Base-by-base conservation (phyloP, 1,140 invertebrate species). In the honey bee (Apis mellifera) region DNA sequence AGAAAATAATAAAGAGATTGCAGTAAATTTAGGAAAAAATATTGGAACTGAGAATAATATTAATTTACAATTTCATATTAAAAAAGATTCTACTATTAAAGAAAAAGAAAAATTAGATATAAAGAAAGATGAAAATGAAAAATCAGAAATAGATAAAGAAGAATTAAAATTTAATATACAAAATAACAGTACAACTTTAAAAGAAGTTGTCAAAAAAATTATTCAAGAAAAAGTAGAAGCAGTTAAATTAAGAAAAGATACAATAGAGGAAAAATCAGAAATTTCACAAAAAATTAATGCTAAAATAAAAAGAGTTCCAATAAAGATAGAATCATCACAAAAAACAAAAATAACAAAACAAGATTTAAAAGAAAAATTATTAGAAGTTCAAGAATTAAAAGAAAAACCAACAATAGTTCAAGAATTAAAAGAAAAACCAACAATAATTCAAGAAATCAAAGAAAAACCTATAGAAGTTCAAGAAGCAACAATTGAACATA, bases 141-240 rank as follows among this genome's bases (percentile, higher is more conserved):
- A 57, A 55, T 42, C 42, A 23, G 69, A 52, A 26, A n/a, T 64
- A 42, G 13, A 12, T 73, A 84, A 80, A 19, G 73, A 55, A 75
- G 76, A 74, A 84, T 12, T 19, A 64, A 89, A 85, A 65, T 13
- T 57, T 59, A 71, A 23, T 65, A 8, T 42, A 48, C 55, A 62
- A 23, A 84, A 90, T 79, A 89, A 91, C 87, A 48, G 26, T 50
- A 83, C 52, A 9, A 89, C 84, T 50, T 75, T 92, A n/a, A 94
- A 93, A 78, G 89, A 94, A 85, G 89, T 90, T 21, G 88, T 93
- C 12, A 92, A 92, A 74, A 92, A 93, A 87, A 78, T 93, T 19
- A 93, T 94, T 62, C 89, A 92, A 86, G 90, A 91, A 70, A 94
- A 93, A 78, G 90, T 91, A 83, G 88, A 90, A 70, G 91, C 93